These are phyloP conservation scores for Sebastes nivosus DNA, from an alignment of 2,797 vertebrate genomes.

Conservation along the genomic window DNA sequence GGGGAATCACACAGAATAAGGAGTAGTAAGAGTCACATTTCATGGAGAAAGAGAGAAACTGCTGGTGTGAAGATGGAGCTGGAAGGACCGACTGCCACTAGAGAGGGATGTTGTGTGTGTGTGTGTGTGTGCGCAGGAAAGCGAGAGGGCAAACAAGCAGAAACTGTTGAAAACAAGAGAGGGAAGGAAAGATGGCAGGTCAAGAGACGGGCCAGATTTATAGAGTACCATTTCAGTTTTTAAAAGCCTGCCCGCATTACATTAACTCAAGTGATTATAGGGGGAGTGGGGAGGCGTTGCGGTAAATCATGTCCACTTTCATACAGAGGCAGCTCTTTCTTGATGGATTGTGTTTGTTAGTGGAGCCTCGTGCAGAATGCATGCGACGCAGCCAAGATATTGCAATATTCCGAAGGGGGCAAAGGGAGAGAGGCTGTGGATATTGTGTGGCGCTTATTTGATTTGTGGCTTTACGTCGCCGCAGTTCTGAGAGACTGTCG, in stretches of 20 bases:
- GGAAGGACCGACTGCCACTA: conserved; percentile 14
- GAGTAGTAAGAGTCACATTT: conserved; percentile 29
- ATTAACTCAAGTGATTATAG: conserved; percentile 79
- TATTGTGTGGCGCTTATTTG: conserved; percentile 15
- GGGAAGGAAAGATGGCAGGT: conserved; percentile 58
- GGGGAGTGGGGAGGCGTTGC: conserved; percentile 52
- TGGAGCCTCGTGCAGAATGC: conserved; percentile 28
- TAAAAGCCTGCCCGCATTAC: conserved; percentile 78
- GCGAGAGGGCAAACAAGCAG: conserved; percentile 7
- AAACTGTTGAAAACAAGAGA: conserved; percentile 23
- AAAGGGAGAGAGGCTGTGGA: background rate
- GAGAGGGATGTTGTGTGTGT: background rate
- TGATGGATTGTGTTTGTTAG: conserved; percentile 76
- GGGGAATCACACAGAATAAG: conserved; percentile 24
- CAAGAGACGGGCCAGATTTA: conserved; percentile 72
- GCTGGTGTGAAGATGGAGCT: conserved; percentile 25
- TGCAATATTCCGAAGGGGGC: background rate
- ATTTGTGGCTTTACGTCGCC: conserved; percentile 11
- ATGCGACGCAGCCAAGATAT: conserved; percentile 13
- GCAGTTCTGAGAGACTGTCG: conserved; percentile 10
- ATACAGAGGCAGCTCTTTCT: conserved; percentile 60
- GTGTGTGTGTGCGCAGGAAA: background rate
- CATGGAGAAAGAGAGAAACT: conserved; percentile 11
- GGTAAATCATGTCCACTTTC: conserved; percentile 81
- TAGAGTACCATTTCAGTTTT: conserved; percentile 75